These are phyloP conservation scores for Sinodicranocentrus sp. DNA, from an alignment of 2,888 invertebrate genomes.

Conservation along the genomic window DNA sequence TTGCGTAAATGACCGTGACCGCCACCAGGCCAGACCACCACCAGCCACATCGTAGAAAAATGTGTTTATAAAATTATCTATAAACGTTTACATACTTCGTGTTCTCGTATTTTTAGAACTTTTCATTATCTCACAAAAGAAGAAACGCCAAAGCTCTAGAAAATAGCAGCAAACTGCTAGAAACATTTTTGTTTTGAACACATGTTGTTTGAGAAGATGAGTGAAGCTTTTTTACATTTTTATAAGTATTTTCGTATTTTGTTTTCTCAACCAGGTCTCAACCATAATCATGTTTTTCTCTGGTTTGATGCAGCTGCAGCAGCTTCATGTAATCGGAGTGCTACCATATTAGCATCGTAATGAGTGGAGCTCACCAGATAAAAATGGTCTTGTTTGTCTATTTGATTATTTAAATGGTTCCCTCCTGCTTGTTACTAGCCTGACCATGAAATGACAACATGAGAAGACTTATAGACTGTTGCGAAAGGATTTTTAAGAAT, in stretches of 20 bases:
- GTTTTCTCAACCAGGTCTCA: not conserved
- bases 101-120: conserved; percentile 16
- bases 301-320: too few species aligned
- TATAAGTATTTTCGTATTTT: not conserved
- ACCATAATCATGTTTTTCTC: too few species aligned
- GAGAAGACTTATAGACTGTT: too few species aligned
- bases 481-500: too few species aligned
- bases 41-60: not conserved
- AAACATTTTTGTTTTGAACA: not conserved
- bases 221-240: too few species aligned
- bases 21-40: conserved; percentile 11
- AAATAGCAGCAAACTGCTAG: not conserved
- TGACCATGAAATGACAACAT: too few species aligned
- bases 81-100: not conserved
- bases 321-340: too few species aligned
- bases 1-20: conserved; percentile 8
- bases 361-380: too few species aligned
- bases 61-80: not conserved
- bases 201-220: not conserved
- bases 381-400: too few species aligned
- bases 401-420: too few species aligned
- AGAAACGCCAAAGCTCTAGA: not conserved
- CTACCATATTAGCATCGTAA: too few species aligned
- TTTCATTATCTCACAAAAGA: not conserved
- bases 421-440: too few species aligned